Evolutionary conservation across 2,797 vertebrate species (phyloP), one percentile per base, ranked within the genome.

Genomic region (Spinus pinus): DNA sequence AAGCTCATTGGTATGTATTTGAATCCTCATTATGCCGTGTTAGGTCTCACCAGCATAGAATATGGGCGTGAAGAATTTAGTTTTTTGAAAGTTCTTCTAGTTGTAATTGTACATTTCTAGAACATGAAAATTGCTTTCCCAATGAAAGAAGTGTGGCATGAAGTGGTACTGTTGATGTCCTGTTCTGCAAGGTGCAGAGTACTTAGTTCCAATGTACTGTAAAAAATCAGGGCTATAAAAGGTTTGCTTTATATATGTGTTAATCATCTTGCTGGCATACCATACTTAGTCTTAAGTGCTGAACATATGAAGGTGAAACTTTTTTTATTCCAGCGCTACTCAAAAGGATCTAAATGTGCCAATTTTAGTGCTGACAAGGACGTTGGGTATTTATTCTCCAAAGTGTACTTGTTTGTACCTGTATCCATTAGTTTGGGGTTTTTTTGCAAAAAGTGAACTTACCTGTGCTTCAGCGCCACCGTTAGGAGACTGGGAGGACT

Each of bases 401-500:
- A 88, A 61, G 33, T 17, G 12, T 6, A 39, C 15, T 82, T 7
- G 1, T 19, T 75, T 65, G 18, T 64, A 30, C 39, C 46, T 46
- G 2, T 19, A 44, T 15, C 62, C 12, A 3, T 30, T 13, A 42
- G 27, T 27, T 80, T 11, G 27, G 0, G 27, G 37, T 33, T 58
- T 72, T 67, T 88, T 24, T 14, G 3, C 56, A 14, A 37, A 19
- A 83, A 53, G 9, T 37, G 28, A 56, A 44, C 57, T 86, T 66
- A 7, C 35, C n/a, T 71, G 87, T 91, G 71, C 65, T 94, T 93
- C 90, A 89, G 95, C 57, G 83, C 95, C 97, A 96, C 86, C 84
- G 2, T 77, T 54, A 70, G 96, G 93, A 57, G 46, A 73, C 39
- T 28, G 20, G 8, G n/a, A 88, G 86, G 89, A 91, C 60, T 54